Evolutionary conservation across 1,140 invertebrate species (phyloP).

Genomic region (Drosophila baimaii): DNA sequence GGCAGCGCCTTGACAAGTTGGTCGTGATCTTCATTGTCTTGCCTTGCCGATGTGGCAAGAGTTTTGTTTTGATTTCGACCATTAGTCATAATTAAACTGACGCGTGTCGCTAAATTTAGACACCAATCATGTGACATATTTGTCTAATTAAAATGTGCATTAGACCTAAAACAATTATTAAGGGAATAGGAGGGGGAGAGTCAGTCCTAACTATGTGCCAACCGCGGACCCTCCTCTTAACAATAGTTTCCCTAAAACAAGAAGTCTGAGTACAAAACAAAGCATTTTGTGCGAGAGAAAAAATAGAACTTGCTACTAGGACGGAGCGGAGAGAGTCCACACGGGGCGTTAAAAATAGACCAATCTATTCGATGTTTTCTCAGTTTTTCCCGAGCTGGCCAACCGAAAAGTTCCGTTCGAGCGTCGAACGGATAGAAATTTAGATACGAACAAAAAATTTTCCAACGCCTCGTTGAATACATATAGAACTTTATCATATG

Average conservation of each 20-base stretch:
- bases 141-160: constrained; percentile 67
- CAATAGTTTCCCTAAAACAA: constrained; percentile 24
- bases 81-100: constrained; percentile 74
- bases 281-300: constrained; percentile 41
- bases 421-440: constrained; percentile 55
- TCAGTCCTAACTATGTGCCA: constrained; percentile 3
- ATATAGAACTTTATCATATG: constrained; percentile 64
- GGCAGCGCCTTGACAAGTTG: constrained; percentile 24
- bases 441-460: constrained; percentile 56
- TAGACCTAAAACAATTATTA: constrained; percentile 39
- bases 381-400: constrained; percentile 78
- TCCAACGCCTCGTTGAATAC: constrained; percentile 56
- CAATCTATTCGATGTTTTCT: constrained; percentile 58
- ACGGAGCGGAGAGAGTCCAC: constrained; percentile 1
- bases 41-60: constrained; percentile 52
- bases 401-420: constrained; percentile 69
- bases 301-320: background rate
- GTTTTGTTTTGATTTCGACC: constrained; percentile 45
- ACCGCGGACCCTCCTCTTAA: constrained; percentile 7
- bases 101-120: constrained; percentile 73
- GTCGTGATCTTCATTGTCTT: constrained; percentile 57
- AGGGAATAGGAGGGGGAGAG: constrained; percentile 22
- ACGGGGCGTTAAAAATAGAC: constrained; percentile 76
- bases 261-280: constrained; percentile 3
- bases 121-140: constrained; percentile 64